Conservation (phyloP, 2,888 invertebrate species). For the Molorchus minor region DNA sequence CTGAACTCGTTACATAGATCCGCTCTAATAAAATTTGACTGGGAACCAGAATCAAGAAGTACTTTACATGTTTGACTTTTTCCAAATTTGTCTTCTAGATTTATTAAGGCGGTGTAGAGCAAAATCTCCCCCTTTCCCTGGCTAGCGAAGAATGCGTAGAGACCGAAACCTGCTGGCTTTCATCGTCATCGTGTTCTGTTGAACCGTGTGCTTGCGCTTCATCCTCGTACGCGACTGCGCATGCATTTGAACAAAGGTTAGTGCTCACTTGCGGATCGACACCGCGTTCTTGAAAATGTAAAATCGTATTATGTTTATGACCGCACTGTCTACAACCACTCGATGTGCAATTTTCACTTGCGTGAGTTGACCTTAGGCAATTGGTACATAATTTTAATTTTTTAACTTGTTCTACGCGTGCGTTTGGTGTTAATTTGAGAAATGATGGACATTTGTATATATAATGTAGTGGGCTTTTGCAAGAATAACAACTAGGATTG, state of each 20-base stretch:
- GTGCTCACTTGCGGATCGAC: not conserved
- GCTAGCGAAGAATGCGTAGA: not conserved
- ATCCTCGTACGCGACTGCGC: not conserved
- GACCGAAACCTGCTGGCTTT: not conserved
- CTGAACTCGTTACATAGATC: not conserved
- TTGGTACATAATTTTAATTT: constrained; percentile 24
- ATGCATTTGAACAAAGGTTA: not conserved
- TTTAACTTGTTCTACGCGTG: constrained; percentile 17
- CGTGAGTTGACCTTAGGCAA: constrained; percentile 1
- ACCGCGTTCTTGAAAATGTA: not conserved
- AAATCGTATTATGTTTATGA: not conserved
- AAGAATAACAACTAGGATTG: constrained; percentile 1
- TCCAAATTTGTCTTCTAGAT: constrained; percentile 1
- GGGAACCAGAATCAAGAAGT: constrained; percentile 1
- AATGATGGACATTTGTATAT: constrained; percentile 24
- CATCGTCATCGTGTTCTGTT: not conserved
- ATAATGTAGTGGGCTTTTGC: constrained; percentile 22
- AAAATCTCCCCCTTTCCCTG: not conserved
- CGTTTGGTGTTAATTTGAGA: not conserved
- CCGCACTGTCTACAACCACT: not conserved
- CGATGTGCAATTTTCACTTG: not conserved
- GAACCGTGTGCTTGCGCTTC: not conserved
- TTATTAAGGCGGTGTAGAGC: not conserved
- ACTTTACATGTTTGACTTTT: not conserved
- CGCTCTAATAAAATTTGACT: constrained; percentile 3